These are phyloP conservation scores for Phortica okadai DNA, from an alignment of 2,888 invertebrate genomes.

Conservation along the genomic window DNA sequence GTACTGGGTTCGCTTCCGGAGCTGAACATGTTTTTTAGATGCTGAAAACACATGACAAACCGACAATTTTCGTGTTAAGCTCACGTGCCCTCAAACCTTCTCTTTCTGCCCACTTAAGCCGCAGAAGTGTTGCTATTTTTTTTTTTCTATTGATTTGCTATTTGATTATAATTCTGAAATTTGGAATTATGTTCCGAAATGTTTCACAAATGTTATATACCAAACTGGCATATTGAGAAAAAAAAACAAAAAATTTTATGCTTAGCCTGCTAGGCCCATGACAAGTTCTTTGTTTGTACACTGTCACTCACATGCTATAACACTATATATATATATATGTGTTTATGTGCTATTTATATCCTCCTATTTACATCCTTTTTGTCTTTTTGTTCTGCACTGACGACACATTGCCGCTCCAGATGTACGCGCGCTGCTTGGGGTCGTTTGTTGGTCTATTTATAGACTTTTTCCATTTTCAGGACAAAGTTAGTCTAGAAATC, in stretches of 20 bases:
- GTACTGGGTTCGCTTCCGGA: slow-evolving; percentile 29
- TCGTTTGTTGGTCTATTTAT: not conserved
- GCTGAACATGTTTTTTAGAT: slow-evolving; percentile 50
- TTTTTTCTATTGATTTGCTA: no score
- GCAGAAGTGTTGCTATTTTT: no score
- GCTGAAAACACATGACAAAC: slow-evolving; percentile 55
- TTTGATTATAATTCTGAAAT: not conserved
- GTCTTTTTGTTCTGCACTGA: not conserved
- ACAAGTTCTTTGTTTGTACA: not conserved
- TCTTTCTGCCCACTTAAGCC: not conserved
- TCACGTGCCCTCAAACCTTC: not conserved
- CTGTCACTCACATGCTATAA: not conserved
- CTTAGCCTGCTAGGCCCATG: not conserved
- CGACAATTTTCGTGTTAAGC: not conserved
- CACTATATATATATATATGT: not conserved
- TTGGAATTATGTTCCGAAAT: slow-evolving; percentile 30
- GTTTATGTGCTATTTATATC: slow-evolving; percentile 16
- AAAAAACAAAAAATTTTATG: not conserved
- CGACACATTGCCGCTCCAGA: not conserved
- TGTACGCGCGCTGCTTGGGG: slow-evolving; percentile 3
- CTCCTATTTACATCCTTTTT: not conserved
- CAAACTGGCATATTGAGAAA: not conserved
- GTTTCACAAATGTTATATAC: slow-evolving; percentile 26
- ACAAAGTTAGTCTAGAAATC: not conserved
- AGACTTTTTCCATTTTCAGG: not conserved